Evolutionary conservation across 2,888 invertebrate genomes (phyloP), one percentile per base, ranked within the genome.

Genomic region (Zootermopsis nevadensis): DNA sequence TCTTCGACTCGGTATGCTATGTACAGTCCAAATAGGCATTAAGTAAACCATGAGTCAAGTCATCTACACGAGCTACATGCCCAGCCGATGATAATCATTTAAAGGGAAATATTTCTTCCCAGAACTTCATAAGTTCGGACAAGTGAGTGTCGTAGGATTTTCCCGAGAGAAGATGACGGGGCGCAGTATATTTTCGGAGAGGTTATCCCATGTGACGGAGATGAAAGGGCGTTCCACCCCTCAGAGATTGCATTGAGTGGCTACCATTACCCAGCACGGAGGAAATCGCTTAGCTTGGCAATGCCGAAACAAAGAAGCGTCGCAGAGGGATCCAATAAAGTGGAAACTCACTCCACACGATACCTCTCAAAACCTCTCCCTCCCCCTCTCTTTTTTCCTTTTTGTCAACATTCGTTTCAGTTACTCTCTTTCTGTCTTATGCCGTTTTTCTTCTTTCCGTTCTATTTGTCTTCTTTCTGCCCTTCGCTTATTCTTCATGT

Each of bases 231-330:
- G 24, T 33, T 8, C 35, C 74, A 74, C 38, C 33, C 42, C 33
- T 74, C 35, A 35, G 33, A n/a, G 74, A 69, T 69, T 31, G 33
- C 24, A 38, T 42, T 42, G 74, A 74, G 74, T 74, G 74, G 74
- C 38, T 74, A 27, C 74, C 74, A 74, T 74, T 74, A 74, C 74
- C 22, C n/a, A 10, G 12, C 60, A 60, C 60, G 27, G n/a, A 38
- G 38, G 74, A 74, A 74, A 74, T 74, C 35, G 42, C 74, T 74
- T 74, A 74, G 35, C 33, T 74, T 74, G 38, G 74, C 74, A 74
- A 74, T 38, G 74, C 35, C 74, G 35, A 38, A 38, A 74, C 74
- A 74, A 74, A 42, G 38, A 42, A 69, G 0, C 60, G 60, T 27
- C 60, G 27, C 60, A 60, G n/a, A 60, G 27, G 27, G 60, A 60